Percentiles rank a stretch among this genome's conserved stretches.
These are phyloP conservation scores for Babyrousa celebensis DNA, from an alignment of 2,797 vertebrate genomes.

Conservation along the genomic window DNA sequence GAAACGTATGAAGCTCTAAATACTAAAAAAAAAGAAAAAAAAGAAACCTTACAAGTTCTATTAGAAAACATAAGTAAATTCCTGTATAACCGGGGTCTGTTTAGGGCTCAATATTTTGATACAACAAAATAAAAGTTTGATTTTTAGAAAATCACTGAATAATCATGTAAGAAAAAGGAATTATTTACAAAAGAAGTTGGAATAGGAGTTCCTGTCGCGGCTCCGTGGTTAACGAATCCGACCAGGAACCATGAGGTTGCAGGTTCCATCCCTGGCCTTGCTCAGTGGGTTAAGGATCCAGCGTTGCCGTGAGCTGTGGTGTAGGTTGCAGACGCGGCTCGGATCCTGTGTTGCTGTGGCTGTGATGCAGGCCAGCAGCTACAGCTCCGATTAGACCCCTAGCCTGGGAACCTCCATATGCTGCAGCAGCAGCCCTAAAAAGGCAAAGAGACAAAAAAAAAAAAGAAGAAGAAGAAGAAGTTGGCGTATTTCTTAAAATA, in stretches of 20 bases:
- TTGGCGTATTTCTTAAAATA: background rate
- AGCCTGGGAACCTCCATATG: too few species aligned
- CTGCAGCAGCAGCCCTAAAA: too few species aligned
- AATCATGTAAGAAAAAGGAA: background rate
- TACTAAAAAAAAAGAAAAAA: background rate
- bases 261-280: too few species aligned
- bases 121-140: background rate
- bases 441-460: too few species aligned
- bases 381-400: too few species aligned
- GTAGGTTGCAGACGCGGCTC: too few species aligned
- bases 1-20: background rate
- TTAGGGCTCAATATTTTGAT: background rate
- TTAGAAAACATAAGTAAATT: background rate
- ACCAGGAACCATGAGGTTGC: too few species aligned
- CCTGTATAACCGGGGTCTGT: background rate
- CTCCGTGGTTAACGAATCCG: too few species aligned
- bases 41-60: background rate
- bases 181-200: background rate
- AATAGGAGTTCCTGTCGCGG: background rate
- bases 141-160: background rate
- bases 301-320: too few species aligned
- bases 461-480: background rate
- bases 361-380: too few species aligned
- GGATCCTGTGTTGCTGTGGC: too few species aligned
- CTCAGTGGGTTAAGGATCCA: too few species aligned